These are phyloP conservation scores for Synergus japonicus DNA, from an alignment of 2,888 invertebrate species.

Conservation along the genomic window DNA sequence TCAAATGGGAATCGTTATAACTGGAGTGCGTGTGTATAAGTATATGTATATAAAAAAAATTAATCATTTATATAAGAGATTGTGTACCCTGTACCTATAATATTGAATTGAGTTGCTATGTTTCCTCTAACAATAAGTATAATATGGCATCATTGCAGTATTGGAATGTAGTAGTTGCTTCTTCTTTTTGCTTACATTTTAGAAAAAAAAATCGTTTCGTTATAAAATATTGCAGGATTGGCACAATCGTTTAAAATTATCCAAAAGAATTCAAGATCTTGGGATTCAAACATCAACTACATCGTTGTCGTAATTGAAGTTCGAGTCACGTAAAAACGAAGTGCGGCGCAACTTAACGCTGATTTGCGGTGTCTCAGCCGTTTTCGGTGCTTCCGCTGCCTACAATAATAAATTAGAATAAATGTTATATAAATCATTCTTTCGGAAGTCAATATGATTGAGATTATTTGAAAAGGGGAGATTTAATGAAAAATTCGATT, in stretches of 20 bases:
- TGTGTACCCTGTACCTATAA: conserved; percentile 53
- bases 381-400: conserved; percentile 75
- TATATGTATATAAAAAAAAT: conserved; percentile 49
- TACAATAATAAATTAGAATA: conserved; percentile 55
- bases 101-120: conserved; percentile 42
- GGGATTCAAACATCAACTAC: conserved; percentile 71
- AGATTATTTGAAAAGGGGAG: neutral
- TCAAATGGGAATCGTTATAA: conserved; percentile 12
- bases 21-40: neutral
- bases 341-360: conserved; percentile 74
- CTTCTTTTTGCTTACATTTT: neutral
- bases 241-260: conserved; percentile 22
- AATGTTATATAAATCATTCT: neutral
- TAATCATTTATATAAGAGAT: conserved; percentile 54
- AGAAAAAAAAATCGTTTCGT: conserved; percentile 17
- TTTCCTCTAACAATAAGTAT: conserved; percentile 37
- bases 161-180: conserved; percentile 41
- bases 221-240: conserved; percentile 9
- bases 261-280: conserved; percentile 1
- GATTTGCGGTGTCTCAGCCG: conserved; percentile 71
- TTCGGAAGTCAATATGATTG: neutral
- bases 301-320: conserved; percentile 76
- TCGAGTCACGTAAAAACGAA: conserved; percentile 75
- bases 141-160: conserved; percentile 48
- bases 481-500: neutral